A percentile compares a stretch with the other conserved stretches of the same genome.
These are phyloP conservation scores for Lasioglossum vierecki DNA, from an alignment of 2,888 invertebrate species.

Conservation along the genomic window DNA sequence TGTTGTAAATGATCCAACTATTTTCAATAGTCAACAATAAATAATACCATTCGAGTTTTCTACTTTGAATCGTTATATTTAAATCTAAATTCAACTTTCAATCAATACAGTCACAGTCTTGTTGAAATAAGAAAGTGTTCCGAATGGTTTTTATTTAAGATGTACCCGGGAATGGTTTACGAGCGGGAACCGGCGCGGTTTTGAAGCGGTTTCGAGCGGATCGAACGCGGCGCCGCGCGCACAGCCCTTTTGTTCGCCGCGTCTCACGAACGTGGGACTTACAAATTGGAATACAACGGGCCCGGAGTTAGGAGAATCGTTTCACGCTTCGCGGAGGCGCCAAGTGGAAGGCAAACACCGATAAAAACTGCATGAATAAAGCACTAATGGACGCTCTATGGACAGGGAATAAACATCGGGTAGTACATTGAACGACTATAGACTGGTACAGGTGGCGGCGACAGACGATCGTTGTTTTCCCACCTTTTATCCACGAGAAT, in stretches of 20 bases:
- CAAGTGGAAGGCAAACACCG: conserved; percentile 79
- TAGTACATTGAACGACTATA: conserved; percentile 32
- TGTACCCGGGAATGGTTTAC: conserved; percentile 48
- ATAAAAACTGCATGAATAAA: conserved; percentile 80
- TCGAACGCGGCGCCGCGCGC: conserved; percentile 19
- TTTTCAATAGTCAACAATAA: too few species aligned
- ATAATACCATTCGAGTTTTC: too few species aligned
- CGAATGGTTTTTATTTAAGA: not conserved
- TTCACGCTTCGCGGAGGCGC: conserved; percentile 75
- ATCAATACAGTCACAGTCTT: not conserved
- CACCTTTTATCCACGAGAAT: not conserved
- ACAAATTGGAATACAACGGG: conserved; percentile 74
- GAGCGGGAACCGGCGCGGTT: conserved; percentile 47
- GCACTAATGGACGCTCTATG: conserved; percentile 75
- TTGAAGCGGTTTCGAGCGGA: not conserved
- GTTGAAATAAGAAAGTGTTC: not conserved
- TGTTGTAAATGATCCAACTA: too few species aligned
- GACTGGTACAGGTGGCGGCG: conserved; percentile 60
- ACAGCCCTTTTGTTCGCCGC: conserved; percentile 66
- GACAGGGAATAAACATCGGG: conserved; percentile 69
- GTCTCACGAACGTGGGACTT: conserved; percentile 66
- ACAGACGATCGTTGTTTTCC: conserved; percentile 29
- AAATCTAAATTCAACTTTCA: too few species aligned
- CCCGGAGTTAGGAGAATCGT: conserved; percentile 70
- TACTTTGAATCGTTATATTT: too few species aligned